Percentiles rank a stretch among this genome's conserved stretches.
Conservation (phyloP, 1,140 invertebrate genomes). For the Zelostemma sp. region DNA sequence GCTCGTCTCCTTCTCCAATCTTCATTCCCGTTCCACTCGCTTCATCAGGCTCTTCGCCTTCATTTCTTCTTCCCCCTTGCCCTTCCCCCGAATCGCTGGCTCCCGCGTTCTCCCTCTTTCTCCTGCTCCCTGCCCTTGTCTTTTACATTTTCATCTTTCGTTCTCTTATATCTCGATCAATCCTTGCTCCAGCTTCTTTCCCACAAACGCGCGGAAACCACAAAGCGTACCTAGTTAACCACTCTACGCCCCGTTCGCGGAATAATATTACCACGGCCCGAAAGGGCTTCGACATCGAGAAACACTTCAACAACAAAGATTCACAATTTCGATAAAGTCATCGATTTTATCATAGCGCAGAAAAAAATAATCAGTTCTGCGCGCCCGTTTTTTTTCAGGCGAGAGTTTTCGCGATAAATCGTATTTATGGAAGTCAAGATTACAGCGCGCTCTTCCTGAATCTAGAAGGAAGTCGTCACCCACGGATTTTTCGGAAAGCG, state of each 20-base stretch:
- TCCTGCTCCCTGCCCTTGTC: slow-evolving; percentile 4
- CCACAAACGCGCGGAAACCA: slow-evolving; percentile 54
- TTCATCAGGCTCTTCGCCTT: slow-evolving; percentile 46
- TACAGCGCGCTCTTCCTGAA: slow-evolving; percentile 29
- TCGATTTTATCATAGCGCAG: no score
- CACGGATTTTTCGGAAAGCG: slow-evolving; percentile 23
- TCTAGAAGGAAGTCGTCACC: slow-evolving; percentile 42
- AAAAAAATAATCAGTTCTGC: not conserved
- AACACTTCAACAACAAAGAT: not conserved
- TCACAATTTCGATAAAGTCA: no score
- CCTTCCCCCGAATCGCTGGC: slow-evolving; percentile 14
- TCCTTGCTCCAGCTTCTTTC: slow-evolving; percentile 29
- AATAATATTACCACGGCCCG: slow-evolving; percentile 51
- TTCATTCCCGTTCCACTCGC: slow-evolving; percentile 52
- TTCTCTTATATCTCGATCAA: slow-evolving; percentile 35
- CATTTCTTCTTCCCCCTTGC: slow-evolving; percentile 33
- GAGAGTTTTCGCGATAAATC: slow-evolving; percentile 42
- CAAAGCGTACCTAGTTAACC: slow-evolving; percentile 57
- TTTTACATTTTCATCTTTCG: slow-evolving; percentile 34
- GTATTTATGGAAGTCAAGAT: slow-evolving; percentile 35
- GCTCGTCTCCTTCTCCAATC: slow-evolving; percentile 41
- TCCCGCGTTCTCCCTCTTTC: not conserved
- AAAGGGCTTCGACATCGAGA: not conserved
- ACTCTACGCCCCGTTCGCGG: slow-evolving; percentile 51
- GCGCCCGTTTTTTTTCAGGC: not conserved